These are phyloP conservation scores for Saguinus imperator DNA, from an alignment of 2,113 vertebrate genomes.

Conservation along the genomic window DNA sequence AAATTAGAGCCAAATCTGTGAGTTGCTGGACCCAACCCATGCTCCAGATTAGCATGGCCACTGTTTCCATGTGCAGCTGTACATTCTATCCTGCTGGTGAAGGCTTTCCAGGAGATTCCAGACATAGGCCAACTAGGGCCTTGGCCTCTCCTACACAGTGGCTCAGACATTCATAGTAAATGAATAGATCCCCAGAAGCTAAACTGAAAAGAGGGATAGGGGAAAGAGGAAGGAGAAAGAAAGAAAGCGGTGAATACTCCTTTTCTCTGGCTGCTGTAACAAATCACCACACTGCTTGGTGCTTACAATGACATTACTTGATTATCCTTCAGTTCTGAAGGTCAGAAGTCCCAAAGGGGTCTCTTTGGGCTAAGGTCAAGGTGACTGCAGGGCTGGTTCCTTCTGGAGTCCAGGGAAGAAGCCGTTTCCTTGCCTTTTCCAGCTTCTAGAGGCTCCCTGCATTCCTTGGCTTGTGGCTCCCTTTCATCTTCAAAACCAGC, in stretches of 20 bases:
- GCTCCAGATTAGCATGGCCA: conserved; percentile 46
- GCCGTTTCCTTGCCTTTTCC: not conserved
- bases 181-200: not conserved
- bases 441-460: not conserved
- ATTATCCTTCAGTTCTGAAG: not conserved
- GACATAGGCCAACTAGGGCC: not conserved
- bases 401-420: not conserved
- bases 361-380: not conserved
- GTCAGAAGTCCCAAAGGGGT: not conserved
- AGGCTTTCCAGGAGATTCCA: not conserved
- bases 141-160: not conserved
- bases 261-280: not conserved
- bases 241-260: not conserved
- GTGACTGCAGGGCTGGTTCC: not conserved
- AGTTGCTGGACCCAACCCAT: conserved; percentile 38
- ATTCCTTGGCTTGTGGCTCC: not conserved
- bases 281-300: not conserved
- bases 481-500: not conserved
- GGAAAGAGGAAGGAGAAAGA: not conserved
- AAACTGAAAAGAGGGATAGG: not conserved
- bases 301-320: not conserved
- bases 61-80: conserved; percentile 5
- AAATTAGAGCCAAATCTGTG: conserved; percentile 52
- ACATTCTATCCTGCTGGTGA: not conserved
- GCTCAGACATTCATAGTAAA: not conserved